Percentiles rank a stretch among this genome's conserved stretches.
These are phyloP conservation scores for Lepidotrigona ventralis DNA, from an alignment of 1,140 invertebrate genomes.

Conservation along the genomic window DNA sequence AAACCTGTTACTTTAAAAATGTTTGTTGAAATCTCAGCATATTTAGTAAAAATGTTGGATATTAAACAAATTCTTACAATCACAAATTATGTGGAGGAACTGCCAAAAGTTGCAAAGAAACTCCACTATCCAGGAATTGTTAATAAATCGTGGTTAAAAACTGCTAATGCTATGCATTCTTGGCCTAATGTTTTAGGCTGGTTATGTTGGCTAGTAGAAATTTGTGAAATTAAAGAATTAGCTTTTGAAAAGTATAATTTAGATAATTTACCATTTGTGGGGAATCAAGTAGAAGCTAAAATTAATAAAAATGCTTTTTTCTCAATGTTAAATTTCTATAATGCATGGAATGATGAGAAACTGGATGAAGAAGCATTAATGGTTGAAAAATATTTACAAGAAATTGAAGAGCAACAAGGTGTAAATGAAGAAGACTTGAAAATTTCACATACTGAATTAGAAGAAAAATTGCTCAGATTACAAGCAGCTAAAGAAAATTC, in stretches of 20 bases:
- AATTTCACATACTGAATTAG: conserved; percentile 34
- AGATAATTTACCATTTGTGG: conserved; percentile 60
- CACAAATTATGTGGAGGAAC: conserved; percentile 73
- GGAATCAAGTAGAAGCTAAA: conserved; percentile 53
- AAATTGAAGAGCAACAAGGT: conserved; percentile 58
- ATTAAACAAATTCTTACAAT: conserved; percentile 66
- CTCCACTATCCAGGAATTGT: conserved; percentile 81
- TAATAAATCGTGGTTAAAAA: conserved; percentile 82
- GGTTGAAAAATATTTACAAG: conserved; percentile 60
- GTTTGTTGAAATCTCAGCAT: conserved; percentile 70
- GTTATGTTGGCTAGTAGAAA: conserved; percentile 80
- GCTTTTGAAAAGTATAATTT: conserved; percentile 63
- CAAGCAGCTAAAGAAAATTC: conserved; percentile 44
- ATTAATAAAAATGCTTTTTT: conserved; percentile 58
- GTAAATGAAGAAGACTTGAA: conserved; percentile 53
- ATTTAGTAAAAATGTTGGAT: conserved; percentile 65
- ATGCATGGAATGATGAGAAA: conserved; percentile 71
- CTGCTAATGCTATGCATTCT: conserved; percentile 82
- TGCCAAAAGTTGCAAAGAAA: conserved; percentile 81
- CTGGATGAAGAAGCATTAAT: conserved; percentile 64
- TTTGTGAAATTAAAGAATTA: conserved; percentile 69
- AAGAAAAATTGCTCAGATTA: conserved; percentile 47
- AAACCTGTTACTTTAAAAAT: conserved; percentile 74
- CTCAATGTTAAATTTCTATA: conserved; percentile 63
- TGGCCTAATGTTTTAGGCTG: conserved; percentile 82